Base-by-base conservation (phyloP, 1,140 invertebrate genomes). In the Calliopsis andreniformis region DNA sequence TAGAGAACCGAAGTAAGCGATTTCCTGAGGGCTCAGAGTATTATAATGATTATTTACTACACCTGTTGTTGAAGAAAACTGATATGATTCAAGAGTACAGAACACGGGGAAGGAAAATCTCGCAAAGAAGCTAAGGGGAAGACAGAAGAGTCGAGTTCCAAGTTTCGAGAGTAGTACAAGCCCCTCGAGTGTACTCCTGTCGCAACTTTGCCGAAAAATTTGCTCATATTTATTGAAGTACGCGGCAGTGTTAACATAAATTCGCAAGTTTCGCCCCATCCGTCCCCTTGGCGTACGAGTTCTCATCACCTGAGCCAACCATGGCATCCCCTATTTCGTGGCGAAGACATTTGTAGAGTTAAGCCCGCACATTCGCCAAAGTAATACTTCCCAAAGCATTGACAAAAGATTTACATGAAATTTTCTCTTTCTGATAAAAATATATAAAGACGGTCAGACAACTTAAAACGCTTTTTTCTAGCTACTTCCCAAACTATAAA, bases 221-320 rank as follows among this genome's bases (percentile, higher is more conserved):
- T 42, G 10, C 28, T 14, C 30, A 16, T 49, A 68, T 68, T 32
- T 43, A 56, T 68, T 30, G 56, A 28, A 56, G 51, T 10, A 25
- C 42, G 25, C 25, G n/a, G 6, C 43, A n/a, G 23, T 8, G 23
- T 42, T 56, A 42, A 3, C 51, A 56, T 42, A 56, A 56, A 69
- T 58, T 69, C 58, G 43, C 66, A 69, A 69, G 35, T 58, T 43
- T 6, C 18, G 18, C 2, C 0, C 35, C 35, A n/a, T 69, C 39
- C 30, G 20, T 56, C 8, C 18, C 3, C 14, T 1, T 35, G 14
- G 53, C 32, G 16, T 53, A 39, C 16, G 16, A 35, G 20, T 39
- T 35, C 64, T 67, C 30, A 18, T 67, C 64, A 53, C 32, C 64
- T 53, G 32, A 39, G 23, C 23, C 49, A 18, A 18, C 3, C 20